Conservation (phyloP, 2,888 invertebrate species). For the Phengaris arion region DNA sequence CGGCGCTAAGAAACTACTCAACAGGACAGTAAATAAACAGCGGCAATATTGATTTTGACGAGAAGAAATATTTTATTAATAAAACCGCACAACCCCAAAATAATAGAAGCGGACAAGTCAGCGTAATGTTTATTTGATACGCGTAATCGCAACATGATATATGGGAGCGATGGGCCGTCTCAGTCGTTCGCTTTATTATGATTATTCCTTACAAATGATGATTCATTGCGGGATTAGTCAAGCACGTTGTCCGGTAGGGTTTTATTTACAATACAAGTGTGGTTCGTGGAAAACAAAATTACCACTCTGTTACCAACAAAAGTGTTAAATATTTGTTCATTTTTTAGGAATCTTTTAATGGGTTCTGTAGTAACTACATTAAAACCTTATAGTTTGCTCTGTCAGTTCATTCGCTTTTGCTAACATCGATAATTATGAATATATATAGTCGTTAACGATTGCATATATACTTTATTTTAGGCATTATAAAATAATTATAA, state of each 20-base stretch:
- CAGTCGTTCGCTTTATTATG: slow-evolving; percentile 64
- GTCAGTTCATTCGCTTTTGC: too few relatives aligned
- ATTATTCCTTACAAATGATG: slow-evolving; percentile 76
- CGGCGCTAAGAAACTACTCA: background rate
- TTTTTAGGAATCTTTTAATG: background rate
- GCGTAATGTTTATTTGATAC: slow-evolving; percentile 76
- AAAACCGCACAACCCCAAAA: slow-evolving; percentile 42
- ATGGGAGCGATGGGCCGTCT: slow-evolving; percentile 56
- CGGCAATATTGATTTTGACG: slow-evolving; percentile 23
- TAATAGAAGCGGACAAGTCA: slow-evolving; percentile 49
- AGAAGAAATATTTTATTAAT: slow-evolving; percentile 29
- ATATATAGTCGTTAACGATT: too few relatives aligned
- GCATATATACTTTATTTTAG: too few relatives aligned
- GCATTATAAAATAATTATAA: too few relatives aligned
- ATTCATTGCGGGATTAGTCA: slow-evolving; percentile 75
- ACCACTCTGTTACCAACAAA: background rate
- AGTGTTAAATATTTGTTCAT: background rate
- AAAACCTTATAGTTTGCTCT: too few relatives aligned
- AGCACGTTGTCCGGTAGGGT: slow-evolving; percentile 65
- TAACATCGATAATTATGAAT: too few relatives aligned
- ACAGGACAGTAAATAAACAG: background rate
- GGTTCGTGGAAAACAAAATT: background rate
- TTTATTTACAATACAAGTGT: slow-evolving; percentile 17
- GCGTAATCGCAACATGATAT: slow-evolving; percentile 74
- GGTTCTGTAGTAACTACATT: too few relatives aligned